Conservation (phyloP, 2,797 vertebrate genomes). For the Garrulus glandarius region DNA sequence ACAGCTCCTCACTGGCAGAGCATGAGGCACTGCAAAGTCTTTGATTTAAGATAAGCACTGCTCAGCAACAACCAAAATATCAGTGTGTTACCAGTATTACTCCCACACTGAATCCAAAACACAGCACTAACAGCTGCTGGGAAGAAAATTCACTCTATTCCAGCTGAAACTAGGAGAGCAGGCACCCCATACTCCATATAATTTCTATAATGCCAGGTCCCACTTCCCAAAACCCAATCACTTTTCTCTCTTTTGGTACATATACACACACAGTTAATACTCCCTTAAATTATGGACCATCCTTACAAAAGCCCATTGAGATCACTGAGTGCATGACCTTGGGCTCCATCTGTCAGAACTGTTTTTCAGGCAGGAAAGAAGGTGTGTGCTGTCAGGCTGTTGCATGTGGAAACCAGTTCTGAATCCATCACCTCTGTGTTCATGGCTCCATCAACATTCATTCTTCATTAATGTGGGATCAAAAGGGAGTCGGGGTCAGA, state of each 20-base stretch:
- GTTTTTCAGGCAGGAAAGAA: background rate
- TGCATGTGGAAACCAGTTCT: background rate
- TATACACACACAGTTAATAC: background rate
- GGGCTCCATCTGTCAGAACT: background rate
- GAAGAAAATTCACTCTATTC: background rate
- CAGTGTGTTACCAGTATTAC: background rate
- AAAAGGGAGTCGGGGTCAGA: rapidly evolving
- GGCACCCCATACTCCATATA: background rate
- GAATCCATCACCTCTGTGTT: background rate
- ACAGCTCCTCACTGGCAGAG: background rate
- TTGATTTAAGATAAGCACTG: background rate
- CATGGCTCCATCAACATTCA: background rate
- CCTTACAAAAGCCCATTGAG: background rate
- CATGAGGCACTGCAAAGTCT: background rate
- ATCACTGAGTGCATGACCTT: background rate
- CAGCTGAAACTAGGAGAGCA: background rate
- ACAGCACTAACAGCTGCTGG: background rate
- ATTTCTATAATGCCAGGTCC: background rate
- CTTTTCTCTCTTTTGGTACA: background rate
- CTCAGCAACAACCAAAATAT: background rate
- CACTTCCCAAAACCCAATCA: background rate
- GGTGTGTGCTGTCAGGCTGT: background rate
- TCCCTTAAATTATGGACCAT: background rate
- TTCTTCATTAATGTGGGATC: background rate
- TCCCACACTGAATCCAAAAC: background rate